Base-by-base conservation (phyloP, 1,140 invertebrate genomes). In the Drosophila persimilis region DNA sequence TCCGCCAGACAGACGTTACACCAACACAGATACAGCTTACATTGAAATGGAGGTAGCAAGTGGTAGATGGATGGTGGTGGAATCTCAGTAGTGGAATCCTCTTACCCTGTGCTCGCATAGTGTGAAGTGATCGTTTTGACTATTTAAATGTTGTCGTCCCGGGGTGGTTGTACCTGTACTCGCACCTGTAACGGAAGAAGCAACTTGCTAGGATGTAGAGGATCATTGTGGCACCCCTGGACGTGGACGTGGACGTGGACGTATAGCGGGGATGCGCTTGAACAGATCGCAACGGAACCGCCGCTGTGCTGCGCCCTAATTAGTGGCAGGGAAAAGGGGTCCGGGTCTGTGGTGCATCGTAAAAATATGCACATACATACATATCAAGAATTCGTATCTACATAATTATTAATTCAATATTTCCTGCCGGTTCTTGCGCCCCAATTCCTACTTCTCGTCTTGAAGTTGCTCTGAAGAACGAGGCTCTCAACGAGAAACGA, bases 381-480 rank as follows among this genome's bases (percentile, higher is more conserved):
- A 51, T 63, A 78, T 74, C 59, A 66, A 60, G 54, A 48, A 54
- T 74, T 59, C 44, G 61, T 73, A 80, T 76, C 65, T 76, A 43
- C 73, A 80, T 80, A 86, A 80, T 84, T 84, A 74, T 80, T 63
- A 85, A 85, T 88, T 81, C 81, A 77, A 86, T 81, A 80, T 77
- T 86, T 84, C 80, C 79, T 85, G 77, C 76, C 63, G 15, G 22
- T 44, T 46, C 53, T 48, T 22, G 60, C 53, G 29, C 35, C 29
- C 41, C 67, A 63, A 41, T 61, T 50, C 26, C 35, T 39, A 5
- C 47, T 35, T 44, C 17, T 44, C 56, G 51, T 56, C 69, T 73
- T 43, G 24, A 66, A 60, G 52, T 52, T 20, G 17, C 31, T 24
- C 26, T 11, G 31, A 60, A 46, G 15, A 46, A 50, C 61, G 8